phyloP scores from a whole-genome alignment of 2,797 vertebrate species.

The Lindbergichthys nudifrons region DNA sequence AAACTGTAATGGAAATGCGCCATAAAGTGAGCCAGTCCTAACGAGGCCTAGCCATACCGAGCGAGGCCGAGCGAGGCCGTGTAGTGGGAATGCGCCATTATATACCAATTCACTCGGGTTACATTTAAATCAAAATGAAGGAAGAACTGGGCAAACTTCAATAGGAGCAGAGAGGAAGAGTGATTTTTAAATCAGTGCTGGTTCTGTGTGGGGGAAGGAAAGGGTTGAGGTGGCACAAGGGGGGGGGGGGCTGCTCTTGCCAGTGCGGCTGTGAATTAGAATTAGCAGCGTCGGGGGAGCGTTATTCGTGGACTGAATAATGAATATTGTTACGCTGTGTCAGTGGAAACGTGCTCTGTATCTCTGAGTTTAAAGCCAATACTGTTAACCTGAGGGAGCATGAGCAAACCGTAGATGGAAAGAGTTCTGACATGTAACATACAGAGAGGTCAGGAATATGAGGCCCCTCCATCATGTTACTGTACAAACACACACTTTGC shows the following conservation, averaged over 20 bases:
- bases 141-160: background rate
- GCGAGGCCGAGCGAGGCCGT: no score
- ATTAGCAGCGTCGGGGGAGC: conserved; percentile 45
- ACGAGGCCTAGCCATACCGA: no score
- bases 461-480: background rate
- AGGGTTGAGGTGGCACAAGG: conserved; percentile 13
- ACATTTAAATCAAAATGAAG: background rate
- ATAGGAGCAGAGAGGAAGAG: background rate
- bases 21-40: no score
- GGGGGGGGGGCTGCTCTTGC: conserved; percentile 33
- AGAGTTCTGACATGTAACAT: conserved; percentile 20
- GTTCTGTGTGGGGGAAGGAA: background rate
- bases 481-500: background rate
- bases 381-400: conserved; percentile 23
- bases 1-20: no score
- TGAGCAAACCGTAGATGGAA: background rate
- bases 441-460: background rate
- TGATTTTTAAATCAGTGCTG: background rate
- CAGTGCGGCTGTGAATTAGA: conserved; percentile 45
- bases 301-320: conserved; percentile 42
- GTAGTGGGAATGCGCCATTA: no score
- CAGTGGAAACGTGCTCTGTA: conserved; percentile 54
- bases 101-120: no score
- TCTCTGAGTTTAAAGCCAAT: background rate
- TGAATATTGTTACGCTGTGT: conserved; percentile 21